Evolutionary conservation across 1,140 invertebrate genomes (phyloP).

Genomic region (Meloidogyne chitwoodi): DNA sequence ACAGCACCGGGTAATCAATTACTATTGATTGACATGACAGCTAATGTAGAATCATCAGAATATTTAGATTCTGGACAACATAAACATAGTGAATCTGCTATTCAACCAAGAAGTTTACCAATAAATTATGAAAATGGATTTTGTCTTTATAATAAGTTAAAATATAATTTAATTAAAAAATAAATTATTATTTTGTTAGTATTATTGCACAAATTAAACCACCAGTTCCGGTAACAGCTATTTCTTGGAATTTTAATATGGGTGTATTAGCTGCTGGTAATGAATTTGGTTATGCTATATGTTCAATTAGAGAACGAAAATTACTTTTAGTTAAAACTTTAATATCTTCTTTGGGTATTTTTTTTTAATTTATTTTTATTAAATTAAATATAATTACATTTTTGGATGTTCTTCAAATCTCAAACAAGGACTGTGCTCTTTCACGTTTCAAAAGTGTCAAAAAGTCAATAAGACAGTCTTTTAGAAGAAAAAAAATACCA

Average conservation of each 20-base stretch:
- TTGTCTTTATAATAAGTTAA: slow-evolving; percentile 12
- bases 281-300: slow-evolving; percentile 39
- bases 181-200: neutral
- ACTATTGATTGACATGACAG: slow-evolving; percentile 16
- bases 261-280: slow-evolving; percentile 31
- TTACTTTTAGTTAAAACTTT: slow-evolving; percentile 25
- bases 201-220: slow-evolving; percentile 29
- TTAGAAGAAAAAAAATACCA: slow-evolving; percentile 22
- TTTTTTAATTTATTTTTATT: no score
- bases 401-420: slow-evolving; percentile 35
- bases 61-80: neutral
- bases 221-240: slow-evolving; percentile 20
- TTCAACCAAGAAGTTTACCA: slow-evolving; percentile 1
- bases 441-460: slow-evolving; percentile 41
- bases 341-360: slow-evolving; percentile 13
- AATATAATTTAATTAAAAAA: neutral
- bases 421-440: slow-evolving; percentile 29
- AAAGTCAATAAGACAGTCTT: slow-evolving; percentile 38
- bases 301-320: slow-evolving; percentile 2
- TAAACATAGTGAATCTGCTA: neutral
- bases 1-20: neutral
- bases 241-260: slow-evolving; percentile 24
- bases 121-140: slow-evolving; percentile 16
- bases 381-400: neutral
- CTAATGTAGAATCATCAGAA: neutral